Evolutionary conservation across 2,113 vertebrate species (phyloP), one percentile per base, ranked within the genome.

Genomic region (Oreochromis niloticus): DNA sequence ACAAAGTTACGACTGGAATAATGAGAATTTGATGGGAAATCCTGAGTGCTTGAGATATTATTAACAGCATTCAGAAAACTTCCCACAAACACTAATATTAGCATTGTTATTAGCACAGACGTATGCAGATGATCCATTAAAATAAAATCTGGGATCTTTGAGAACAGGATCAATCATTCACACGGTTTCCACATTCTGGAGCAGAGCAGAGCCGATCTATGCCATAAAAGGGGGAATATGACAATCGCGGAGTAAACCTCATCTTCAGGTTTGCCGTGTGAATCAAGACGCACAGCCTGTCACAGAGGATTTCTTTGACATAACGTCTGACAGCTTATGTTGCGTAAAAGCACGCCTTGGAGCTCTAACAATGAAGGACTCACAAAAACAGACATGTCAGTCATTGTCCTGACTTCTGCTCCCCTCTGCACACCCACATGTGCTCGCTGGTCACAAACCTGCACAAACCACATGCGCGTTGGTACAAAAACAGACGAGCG

Each of bases 341-440:
- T 88, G 81, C 9, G 7, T 56, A 43, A 84, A 83, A 71, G 32
- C 17, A 66, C 2, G 83, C 88, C 89, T 39, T 89, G 79, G 50
- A 89, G 85, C 85, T 7, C 39, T 71, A 61, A 89, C 80, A 90
- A 81, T 79, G 57, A 88, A 79, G 78, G 79, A 93, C 59, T 66
- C 57, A 55, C 48, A 84, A 46, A 89, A 83, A 66, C 12, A 10
- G 41, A 84, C 55, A 41, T 48, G 83, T 84, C 87, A 84, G 75
- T 88, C 84, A 85, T 41, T 17, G 16, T 84, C 79, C 56, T 88
- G 84, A 78, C 86, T 80, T 73, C 50, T 56, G 32, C 68, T 82
- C 84, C 34, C 57, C 30, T 0, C 19, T 46, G 17, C 17, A 82
- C 54, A 84, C 84, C 56, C 81, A 80, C 84, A 17, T 78, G 85